A percentile compares a stretch with the other conserved stretches of the same genome.
These are phyloP conservation scores for Xiphorhynchus erythropygius DNA, from an alignment of 2,797 vertebrate species.

Conservation along the genomic window DNA sequence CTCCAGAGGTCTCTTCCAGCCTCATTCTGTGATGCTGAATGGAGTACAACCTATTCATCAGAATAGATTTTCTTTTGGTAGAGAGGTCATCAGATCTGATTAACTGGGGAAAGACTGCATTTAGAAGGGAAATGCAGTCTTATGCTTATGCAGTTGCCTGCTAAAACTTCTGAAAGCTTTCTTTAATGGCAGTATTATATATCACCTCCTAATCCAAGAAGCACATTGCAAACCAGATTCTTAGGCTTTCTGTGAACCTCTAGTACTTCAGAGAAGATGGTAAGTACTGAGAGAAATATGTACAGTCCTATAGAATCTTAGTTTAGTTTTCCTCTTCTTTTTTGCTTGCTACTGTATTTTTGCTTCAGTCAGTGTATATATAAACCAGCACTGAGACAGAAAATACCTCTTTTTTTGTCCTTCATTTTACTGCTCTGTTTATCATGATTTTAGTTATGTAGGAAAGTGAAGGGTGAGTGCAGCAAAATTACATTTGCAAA, in stretches of 20 bases:
- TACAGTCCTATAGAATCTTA: neutral
- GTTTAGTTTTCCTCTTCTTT: neutral
- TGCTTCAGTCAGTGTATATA: neutral
- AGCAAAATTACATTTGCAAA: neutral
- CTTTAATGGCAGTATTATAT: neutral
- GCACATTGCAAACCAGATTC: neutral
- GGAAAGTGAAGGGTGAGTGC: neutral
- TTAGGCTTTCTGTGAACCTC: neutral
- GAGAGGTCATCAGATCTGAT: neutral
- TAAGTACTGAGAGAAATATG: neutral
- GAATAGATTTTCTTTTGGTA: neutral
- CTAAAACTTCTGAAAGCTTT: neutral
- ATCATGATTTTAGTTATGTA: neutral
- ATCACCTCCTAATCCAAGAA: neutral
- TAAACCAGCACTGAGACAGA: neutral
- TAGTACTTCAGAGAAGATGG: neutral
- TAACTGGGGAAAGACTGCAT: neutral
- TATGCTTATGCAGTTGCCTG: neutral
- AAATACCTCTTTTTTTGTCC: neutral
- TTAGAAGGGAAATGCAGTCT: neutral
- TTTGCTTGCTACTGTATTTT: neutral
- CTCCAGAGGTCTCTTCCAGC: neutral
- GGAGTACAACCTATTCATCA: neutral
- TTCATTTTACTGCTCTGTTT: neutral
- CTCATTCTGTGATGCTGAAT: neutral